Evolutionary conservation across 1,140 invertebrate genomes (phyloP).

Genomic region (Bradynema listronoti): DNA sequence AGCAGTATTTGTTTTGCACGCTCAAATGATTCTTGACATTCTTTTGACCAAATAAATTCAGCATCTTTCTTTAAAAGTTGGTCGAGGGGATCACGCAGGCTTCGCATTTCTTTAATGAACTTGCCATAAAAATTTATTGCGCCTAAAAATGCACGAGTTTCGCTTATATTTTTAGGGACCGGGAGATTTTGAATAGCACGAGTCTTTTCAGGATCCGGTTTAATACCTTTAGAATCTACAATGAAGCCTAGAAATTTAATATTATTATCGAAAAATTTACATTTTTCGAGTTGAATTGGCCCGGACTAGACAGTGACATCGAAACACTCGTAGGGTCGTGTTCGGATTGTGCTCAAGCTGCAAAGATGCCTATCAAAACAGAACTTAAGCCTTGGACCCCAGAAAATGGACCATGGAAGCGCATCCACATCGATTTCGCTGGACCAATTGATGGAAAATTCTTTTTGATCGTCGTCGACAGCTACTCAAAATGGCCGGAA

Average conservation of each 20-base stretch:
- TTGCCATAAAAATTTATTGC: conserved; percentile 40
- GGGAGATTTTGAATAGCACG: too few species aligned
- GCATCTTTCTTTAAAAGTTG: conserved; percentile 27
- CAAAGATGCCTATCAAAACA: conserved; percentile 12
- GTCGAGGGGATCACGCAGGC: conserved; percentile 21
- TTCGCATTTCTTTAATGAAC: conserved; percentile 24
- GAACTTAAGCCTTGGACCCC: conserved; percentile 10
- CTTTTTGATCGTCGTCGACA: too few species aligned
- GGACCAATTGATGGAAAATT: too few species aligned
- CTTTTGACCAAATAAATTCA: conserved; percentile 8
- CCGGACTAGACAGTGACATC: conserved; percentile 15
- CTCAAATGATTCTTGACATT: conserved; percentile 30
- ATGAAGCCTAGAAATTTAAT: too few species aligned
- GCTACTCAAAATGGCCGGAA: too few species aligned
- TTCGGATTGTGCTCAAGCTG: not conserved
- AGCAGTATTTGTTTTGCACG: conserved; percentile 46
- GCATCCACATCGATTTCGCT: conserved; percentile 20
- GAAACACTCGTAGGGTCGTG: conserved; percentile 10
- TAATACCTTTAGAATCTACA: too few species aligned
- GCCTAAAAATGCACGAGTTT: conserved; percentile 39
- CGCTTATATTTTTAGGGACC: too few species aligned
- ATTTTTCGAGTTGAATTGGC: too few species aligned
- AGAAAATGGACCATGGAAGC: conserved; percentile 3
- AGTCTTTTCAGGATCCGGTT: too few species aligned
- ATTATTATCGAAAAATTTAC: too few species aligned